These are phyloP conservation scores for Crematogaster levior DNA, from an alignment of 2,888 invertebrate species.

Conservation along the genomic window DNA sequence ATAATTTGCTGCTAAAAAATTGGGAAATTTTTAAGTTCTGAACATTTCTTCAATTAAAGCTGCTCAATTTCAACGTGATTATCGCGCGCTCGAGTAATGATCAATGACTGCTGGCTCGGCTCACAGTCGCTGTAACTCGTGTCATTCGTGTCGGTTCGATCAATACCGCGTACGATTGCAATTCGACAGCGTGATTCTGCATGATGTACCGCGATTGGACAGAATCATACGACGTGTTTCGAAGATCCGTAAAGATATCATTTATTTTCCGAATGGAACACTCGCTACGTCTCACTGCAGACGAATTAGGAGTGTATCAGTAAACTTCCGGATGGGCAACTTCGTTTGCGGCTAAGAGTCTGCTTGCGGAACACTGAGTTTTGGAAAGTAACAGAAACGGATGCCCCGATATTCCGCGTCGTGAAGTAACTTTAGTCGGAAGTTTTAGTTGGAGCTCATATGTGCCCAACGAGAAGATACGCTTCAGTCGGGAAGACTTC, in stretches of 20 bases:
- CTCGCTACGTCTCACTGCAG: not conserved
- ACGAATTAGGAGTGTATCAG: slow-evolving; percentile 29
- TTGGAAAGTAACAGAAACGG: slow-evolving; percentile 16
- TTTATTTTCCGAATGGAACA: not conserved
- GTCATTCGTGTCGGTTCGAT: not conserved
- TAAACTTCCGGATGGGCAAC: slow-evolving; percentile 26
- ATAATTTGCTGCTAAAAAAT: not conserved
- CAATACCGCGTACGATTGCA: not conserved
- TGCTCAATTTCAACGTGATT: not conserved
- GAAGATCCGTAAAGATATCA: not conserved
- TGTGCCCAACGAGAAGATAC: not conserved
- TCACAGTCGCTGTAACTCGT: not conserved
- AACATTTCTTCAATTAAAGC: not conserved
- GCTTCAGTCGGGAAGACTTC: not conserved
- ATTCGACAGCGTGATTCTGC: not conserved
- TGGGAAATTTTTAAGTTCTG: not conserved
- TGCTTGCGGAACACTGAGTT: slow-evolving; percentile 23
- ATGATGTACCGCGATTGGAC: not conserved
- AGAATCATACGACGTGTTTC: not conserved
- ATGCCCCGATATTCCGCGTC: not conserved
- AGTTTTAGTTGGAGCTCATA: not conserved
- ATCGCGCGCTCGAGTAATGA: not conserved
- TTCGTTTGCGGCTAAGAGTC: slow-evolving; percentile 37
- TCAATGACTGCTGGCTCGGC: not conserved
- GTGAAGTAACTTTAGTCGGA: slow-evolving; percentile 14